Evolutionary conservation across 2,113 vertebrate species (phyloP).

Genomic region (Sebastes fasciatus): DNA sequence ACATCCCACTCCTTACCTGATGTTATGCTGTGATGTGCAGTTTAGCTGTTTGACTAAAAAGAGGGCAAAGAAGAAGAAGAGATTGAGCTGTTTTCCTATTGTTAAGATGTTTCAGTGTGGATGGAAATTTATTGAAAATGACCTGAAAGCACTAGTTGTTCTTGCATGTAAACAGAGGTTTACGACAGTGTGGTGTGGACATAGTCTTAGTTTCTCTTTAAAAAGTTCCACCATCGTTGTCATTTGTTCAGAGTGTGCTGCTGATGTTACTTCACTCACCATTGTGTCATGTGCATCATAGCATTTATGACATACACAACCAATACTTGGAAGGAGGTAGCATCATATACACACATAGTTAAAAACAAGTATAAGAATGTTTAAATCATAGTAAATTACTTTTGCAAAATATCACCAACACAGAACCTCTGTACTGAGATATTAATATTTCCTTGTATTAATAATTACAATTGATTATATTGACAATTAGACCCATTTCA

Average conservation of each 20-base stretch:
- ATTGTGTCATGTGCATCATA: too few species aligned
- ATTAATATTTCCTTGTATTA: neutral
- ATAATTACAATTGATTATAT: neutral
- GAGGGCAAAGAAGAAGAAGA: neutral
- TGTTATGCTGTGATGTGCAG: neutral
- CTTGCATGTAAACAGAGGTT: too few species aligned
- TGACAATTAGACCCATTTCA: neutral
- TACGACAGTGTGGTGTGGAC: neutral
- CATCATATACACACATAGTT: constrained; percentile 4
- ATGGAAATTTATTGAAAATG: neutral
- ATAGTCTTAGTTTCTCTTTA: neutral
- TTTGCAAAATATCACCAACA: neutral
- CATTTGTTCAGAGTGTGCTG: neutral
- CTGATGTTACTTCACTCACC: neutral
- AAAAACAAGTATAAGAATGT: constrained; percentile 1
- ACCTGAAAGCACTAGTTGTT: too few species aligned
- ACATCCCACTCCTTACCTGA: neutral
- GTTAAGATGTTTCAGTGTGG: neutral
- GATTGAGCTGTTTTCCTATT: neutral
- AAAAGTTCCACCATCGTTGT: neutral
- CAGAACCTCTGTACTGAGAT: neutral
- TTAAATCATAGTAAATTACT: neutral
- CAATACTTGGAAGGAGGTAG: neutral
- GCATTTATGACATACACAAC: too few species aligned
- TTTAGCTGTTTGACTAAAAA: neutral